These are phyloP conservation scores for Drosophila austrosaltans DNA, from an alignment of 2,888 invertebrate genomes.

Conservation along the genomic window DNA sequence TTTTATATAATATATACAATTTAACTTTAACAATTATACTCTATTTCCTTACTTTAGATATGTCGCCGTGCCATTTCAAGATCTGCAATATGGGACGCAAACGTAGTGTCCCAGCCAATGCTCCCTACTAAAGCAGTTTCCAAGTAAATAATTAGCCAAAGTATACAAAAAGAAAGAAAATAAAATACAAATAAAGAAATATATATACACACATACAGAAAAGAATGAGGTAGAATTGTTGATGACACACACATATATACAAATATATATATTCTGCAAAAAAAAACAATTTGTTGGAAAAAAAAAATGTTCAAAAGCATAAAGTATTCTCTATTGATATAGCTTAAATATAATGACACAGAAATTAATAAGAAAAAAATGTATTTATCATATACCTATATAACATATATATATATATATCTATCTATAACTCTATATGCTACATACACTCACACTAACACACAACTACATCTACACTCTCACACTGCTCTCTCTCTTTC, in stretches of 20 bases:
- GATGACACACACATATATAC: slow-evolving; percentile 31
- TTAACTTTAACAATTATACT: too few species aligned
- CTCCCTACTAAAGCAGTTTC: slow-evolving; percentile 33
- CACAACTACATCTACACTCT: slow-evolving; percentile 2
- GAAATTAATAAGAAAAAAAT: slow-evolving; percentile 34
- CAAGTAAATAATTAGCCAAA: slow-evolving; percentile 25
- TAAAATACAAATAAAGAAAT: slow-evolving; percentile 28
- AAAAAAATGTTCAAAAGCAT: slow-evolving; percentile 45
- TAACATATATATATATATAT: slow-evolving; percentile 26
- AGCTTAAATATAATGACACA: slow-evolving; percentile 24
- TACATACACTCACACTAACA: slow-evolving; percentile 10
- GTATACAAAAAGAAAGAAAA: slow-evolving; percentile 16
- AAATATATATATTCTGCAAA: slow-evolving; percentile 34
- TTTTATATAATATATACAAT: too few species aligned
- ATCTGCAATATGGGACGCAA: slow-evolving; percentile 89
- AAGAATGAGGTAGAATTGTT: slow-evolving; percentile 13
- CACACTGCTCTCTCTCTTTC: slow-evolving; percentile 8
- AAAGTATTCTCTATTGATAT: slow-evolving; percentile 53
- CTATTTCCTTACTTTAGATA: slow-evolving; percentile 82
- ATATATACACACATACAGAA: slow-evolving; percentile 20
- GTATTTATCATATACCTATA: slow-evolving; percentile 19
- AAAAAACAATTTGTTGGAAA: slow-evolving; percentile 22
- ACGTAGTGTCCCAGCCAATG: slow-evolving; percentile 81
- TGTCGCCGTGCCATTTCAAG: slow-evolving; percentile 88
- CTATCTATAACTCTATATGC: slow-evolving; percentile 11